Percentiles rank a stretch among this genome's conserved stretches.
phyloP scores from a whole-genome alignment of 2,888 invertebrate genomes.

The Drosophila rubida region DNA sequence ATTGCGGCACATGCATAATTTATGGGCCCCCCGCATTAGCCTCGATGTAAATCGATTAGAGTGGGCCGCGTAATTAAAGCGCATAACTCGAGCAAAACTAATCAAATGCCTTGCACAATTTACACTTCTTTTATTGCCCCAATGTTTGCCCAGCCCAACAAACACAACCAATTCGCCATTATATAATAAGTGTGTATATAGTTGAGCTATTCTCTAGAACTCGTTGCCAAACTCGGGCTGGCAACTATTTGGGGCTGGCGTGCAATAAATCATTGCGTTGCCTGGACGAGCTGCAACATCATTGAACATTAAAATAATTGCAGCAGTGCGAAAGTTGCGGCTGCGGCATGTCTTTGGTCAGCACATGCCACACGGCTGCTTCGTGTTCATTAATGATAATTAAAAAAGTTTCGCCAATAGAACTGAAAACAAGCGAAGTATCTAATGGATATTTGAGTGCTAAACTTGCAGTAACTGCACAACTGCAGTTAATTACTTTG shows the following conservation, averaged over 20 bases:
- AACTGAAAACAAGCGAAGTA: slow-evolving; percentile 17
- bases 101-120: not conserved
- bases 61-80: not conserved
- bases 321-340: slow-evolving; percentile 64
- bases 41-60: slow-evolving; percentile 19
- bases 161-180: too few relatives aligned
- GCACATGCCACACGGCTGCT: slow-evolving; percentile 46
- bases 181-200: too few relatives aligned
- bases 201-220: too few relatives aligned
- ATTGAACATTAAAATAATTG: slow-evolving; percentile 77
- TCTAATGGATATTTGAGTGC: not conserved
- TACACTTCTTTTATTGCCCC: slow-evolving; percentile 18
- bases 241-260: slow-evolving; percentile 18
- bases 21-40: slow-evolving; percentile 41
- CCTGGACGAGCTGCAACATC: slow-evolving; percentile 71
- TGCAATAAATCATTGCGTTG: slow-evolving; percentile 71
- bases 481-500: too few relatives aligned
- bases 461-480: too few relatives aligned
- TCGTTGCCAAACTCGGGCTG: slow-evolving; percentile 25
- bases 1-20: slow-evolving; percentile 61
- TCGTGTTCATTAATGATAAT: slow-evolving; percentile 75
- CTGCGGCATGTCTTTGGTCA: slow-evolving; percentile 40
- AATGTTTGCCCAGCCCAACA: slow-evolving; percentile 2
- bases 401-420: slow-evolving; percentile 69
- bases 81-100: not conserved